These are phyloP conservation scores for Scaptomyza hsui DNA, from an alignment of 1,140 invertebrate genomes.

Conservation along the genomic window DNA sequence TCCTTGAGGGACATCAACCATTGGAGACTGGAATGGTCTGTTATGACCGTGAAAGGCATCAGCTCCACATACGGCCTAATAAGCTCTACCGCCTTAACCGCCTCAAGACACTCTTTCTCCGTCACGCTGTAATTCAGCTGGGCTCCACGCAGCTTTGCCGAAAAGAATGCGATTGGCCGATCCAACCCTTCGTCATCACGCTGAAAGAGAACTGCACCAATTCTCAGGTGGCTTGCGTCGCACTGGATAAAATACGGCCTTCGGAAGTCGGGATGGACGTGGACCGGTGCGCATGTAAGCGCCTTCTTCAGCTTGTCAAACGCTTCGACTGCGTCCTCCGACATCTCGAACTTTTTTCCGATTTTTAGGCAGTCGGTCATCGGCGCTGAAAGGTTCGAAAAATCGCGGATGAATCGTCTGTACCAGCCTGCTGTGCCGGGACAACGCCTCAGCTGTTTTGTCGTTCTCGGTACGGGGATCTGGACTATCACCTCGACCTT, in stretches of 20 bases:
- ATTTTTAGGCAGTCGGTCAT: too few relatives aligned
- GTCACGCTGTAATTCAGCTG: neutral
- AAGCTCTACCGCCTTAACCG: slow-evolving; percentile 11
- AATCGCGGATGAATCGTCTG: slow-evolving; percentile 74
- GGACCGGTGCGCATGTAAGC: too few relatives aligned
- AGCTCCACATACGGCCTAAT: slow-evolving; percentile 23
- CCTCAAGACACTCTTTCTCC: neutral
- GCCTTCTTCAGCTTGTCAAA: too few relatives aligned
- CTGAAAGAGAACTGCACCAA: slow-evolving; percentile 62
- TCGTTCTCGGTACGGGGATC: too few relatives aligned
- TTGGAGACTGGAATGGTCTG: slow-evolving; percentile 15
- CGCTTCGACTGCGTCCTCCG: too few relatives aligned
- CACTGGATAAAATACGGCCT: too few relatives aligned
- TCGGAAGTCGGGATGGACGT: too few relatives aligned
- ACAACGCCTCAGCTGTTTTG: slow-evolving; percentile 21
- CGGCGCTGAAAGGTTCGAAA: too few relatives aligned
- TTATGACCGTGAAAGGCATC: too few relatives aligned
- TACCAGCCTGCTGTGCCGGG: slow-evolving; percentile 73
- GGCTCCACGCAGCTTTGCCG: too few relatives aligned
- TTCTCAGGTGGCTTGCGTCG: slow-evolving; percentile 43
- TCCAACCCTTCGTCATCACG: slow-evolving; percentile 47
- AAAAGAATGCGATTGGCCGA: slow-evolving; percentile 76
- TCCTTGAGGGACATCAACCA: slow-evolving; percentile 50
- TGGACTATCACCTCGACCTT: too few relatives aligned
- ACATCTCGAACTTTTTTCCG: too few relatives aligned